These are phyloP conservation scores for Orchesella flavescens DNA, from an alignment of 2,888 invertebrate genomes.

Conservation along the genomic window DNA sequence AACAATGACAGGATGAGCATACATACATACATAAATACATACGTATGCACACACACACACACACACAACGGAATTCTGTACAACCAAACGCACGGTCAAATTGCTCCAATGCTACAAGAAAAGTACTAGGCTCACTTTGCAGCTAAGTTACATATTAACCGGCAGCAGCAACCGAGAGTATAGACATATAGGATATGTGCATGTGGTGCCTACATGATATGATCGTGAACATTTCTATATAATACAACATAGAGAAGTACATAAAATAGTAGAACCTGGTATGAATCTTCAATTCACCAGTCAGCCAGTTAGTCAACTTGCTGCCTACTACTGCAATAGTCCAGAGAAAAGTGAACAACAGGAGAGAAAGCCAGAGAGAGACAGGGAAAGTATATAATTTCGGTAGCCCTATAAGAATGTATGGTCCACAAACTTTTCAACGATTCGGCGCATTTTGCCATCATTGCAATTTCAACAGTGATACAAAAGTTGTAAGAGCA, in stretches of 20 bases:
- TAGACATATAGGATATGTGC: no score
- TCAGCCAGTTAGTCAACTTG: constrained; percentile 28
- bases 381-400: not conserved
- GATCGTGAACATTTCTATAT: not conserved
- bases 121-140: not conserved
- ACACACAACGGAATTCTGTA: no score
- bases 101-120: constrained; percentile 20
- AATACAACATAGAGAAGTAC: not conserved
- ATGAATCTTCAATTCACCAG: constrained; percentile 23
- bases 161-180: not conserved
- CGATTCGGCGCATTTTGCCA: constrained; percentile 38
- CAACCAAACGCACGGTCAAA: constrained; percentile 7
- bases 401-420: not conserved
- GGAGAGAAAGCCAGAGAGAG: no score
- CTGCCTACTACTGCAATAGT: not conserved
- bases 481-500: not conserved
- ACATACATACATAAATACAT: not conserved
- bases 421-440: constrained; percentile 26
- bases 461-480: constrained; percentile 32
- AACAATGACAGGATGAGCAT: not conserved
- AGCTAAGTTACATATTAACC: constrained; percentile 27
- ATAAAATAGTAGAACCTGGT: constrained; percentile 12
- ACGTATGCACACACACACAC: not conserved
- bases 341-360: constrained; percentile 2
- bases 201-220: no score